Conservation (phyloP, 2,113 vertebrate genomes). For the Boulengeromyrus knoepffleri region DNA sequence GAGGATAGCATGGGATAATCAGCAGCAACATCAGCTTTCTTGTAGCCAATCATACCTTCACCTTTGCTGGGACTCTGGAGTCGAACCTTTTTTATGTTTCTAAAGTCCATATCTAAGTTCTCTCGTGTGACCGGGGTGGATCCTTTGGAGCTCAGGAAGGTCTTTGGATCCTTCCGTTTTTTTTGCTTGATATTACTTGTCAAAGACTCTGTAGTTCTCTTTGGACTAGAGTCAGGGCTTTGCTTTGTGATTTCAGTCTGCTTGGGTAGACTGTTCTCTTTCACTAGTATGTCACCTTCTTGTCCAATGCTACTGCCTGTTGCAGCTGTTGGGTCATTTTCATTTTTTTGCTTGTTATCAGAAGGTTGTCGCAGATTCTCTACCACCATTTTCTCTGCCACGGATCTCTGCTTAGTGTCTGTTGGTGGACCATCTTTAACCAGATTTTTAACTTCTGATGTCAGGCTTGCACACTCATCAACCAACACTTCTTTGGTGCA, state of each 20-base stretch:
- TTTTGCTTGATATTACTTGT: slow-evolving; percentile 53
- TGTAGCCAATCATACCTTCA: slow-evolving; percentile 46
- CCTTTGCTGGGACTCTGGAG: slow-evolving; percentile 41
- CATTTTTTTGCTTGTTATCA: slow-evolving; percentile 31
- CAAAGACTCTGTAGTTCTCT: slow-evolving; percentile 22
- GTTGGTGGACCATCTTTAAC: background rate
- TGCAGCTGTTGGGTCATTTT: slow-evolving; percentile 32
- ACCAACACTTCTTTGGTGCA: slow-evolving; percentile 32
- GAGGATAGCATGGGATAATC: slow-evolving; percentile 66
- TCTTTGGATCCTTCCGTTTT: slow-evolving; percentile 71
- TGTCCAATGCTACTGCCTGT: slow-evolving; percentile 38
- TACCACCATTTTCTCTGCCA: slow-evolving; percentile 31
- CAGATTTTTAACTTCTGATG: slow-evolving; percentile 33
- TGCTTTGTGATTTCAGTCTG: slow-evolving; percentile 45
- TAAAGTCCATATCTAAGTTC: slow-evolving; percentile 63
- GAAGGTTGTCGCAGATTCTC: slow-evolving; percentile 38
- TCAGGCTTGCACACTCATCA: slow-evolving; percentile 35
- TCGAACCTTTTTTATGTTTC: slow-evolving; percentile 68
- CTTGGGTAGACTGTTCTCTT: slow-evolving; percentile 49
- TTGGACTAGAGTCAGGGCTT: slow-evolving; percentile 30
- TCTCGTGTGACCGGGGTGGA: slow-evolving; percentile 65
- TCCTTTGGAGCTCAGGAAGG: slow-evolving; percentile 47
- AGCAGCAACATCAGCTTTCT: slow-evolving; percentile 54
- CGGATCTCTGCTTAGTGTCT: slow-evolving; percentile 34
- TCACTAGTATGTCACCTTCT: slow-evolving; percentile 36